These are phyloP conservation scores for Anticlea derivata DNA, from an alignment of 2,888 invertebrate species.

Conservation along the genomic window DNA sequence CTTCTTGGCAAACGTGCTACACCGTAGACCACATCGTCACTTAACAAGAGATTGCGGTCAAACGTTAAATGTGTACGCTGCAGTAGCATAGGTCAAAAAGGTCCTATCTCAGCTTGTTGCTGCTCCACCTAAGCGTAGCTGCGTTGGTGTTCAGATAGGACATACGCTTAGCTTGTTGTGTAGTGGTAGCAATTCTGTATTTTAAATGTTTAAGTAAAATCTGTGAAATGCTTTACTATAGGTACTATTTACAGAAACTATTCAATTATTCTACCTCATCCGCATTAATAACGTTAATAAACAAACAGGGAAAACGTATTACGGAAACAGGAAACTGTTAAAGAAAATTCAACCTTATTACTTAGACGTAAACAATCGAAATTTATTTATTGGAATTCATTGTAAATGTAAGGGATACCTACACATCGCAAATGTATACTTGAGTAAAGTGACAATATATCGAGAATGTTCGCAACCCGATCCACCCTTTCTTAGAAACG, in stretches of 20 bases:
- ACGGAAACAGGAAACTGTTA: neutral
- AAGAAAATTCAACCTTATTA: constrained; percentile 1
- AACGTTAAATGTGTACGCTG: too few species aligned
- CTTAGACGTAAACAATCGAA: neutral
- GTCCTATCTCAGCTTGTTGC: too few species aligned
- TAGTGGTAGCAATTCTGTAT: too few species aligned
- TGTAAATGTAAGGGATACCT: constrained; percentile 9
- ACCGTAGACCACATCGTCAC: too few species aligned
- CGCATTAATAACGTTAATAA: constrained; percentile 18
- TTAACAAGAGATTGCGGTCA: too few species aligned
- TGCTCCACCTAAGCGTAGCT: too few species aligned
- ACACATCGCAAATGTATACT: constrained; percentile 15
- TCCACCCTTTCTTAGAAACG: constrained; percentile 11
- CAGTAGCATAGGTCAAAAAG: too few species aligned
- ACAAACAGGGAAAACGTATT: constrained; percentile 12
- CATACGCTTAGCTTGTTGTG: too few species aligned
- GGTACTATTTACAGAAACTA: constrained; percentile 2
- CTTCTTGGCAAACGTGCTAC: too few species aligned
- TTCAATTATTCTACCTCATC: constrained; percentile 11
- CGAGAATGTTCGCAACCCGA: constrained; percentile 18
- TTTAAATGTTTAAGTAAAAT: too few species aligned
- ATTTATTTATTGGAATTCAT: neutral
- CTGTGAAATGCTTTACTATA: too few species aligned
- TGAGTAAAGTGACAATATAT: constrained; percentile 23
- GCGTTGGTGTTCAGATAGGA: too few species aligned